These are phyloP conservation scores for Drepana falcataria DNA, from an alignment of 2,888 invertebrate genomes.

Conservation along the genomic window DNA sequence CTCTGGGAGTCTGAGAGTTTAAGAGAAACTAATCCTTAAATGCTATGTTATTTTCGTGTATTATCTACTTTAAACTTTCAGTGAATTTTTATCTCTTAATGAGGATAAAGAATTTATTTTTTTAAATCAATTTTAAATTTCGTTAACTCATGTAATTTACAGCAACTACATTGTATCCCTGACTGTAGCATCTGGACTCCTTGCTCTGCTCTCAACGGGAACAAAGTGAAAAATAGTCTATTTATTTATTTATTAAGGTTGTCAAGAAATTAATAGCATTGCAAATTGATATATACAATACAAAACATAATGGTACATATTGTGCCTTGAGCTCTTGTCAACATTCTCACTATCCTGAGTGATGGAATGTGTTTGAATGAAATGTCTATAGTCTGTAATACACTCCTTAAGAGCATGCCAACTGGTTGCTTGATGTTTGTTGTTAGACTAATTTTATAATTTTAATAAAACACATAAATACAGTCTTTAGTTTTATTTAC, in stretches of 20 bases:
- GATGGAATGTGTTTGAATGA: conserved; percentile 19
- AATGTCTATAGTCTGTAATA: conserved; percentile 12
- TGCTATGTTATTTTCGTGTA: too few relatives aligned
- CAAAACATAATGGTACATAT: conserved; percentile 18
- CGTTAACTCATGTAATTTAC: conserved; percentile 24
- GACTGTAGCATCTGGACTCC: conserved; percentile 90
- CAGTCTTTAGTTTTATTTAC: conserved; percentile 68
- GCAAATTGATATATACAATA: not conserved
- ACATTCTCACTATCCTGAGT: conserved; percentile 13
- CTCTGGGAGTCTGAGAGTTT: too few relatives aligned
- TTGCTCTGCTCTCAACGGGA: conserved; percentile 97
- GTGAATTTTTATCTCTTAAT: too few relatives aligned
- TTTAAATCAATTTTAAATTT: not conserved
- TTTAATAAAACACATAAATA: conserved; percentile 56
- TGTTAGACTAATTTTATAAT: conserved; percentile 55
- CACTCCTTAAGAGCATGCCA: not conserved
- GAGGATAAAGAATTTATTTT: too few relatives aligned
- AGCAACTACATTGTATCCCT: conserved; percentile 96
- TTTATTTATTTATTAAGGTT: conserved; percentile 19
- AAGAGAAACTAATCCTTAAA: too few relatives aligned
- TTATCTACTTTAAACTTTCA: too few relatives aligned
- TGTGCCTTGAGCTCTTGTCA: not conserved
- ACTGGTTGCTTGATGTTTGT: conserved; percentile 14
- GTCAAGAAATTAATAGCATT: conserved; percentile 11
- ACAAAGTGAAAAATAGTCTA: conserved; percentile 77